A percentile compares a stretch with the other conserved stretches of the same genome.
These are phyloP conservation scores for Brenthis hecate DNA, from an alignment of 2,888 invertebrate species.

Conservation along the genomic window DNA sequence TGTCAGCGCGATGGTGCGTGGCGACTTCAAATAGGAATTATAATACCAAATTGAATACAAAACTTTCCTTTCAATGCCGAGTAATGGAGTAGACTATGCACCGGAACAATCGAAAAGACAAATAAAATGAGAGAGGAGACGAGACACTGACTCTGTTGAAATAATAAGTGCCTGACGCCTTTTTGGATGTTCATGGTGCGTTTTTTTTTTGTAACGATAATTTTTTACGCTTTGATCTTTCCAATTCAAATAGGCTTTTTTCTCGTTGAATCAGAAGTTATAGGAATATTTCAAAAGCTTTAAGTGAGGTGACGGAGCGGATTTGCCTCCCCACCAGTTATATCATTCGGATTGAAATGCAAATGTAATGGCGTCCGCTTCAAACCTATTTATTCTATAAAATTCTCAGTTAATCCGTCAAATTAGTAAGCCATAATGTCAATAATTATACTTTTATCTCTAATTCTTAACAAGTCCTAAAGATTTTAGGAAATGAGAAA, in stretches of 20 bases:
- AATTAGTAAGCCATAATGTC: conserved; percentile 54
- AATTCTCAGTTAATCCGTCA: conserved; percentile 65
- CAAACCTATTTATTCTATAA: conserved; percentile 74
- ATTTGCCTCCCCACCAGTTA: conserved; percentile 78
- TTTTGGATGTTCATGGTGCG: conserved; percentile 72
- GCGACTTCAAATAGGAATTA: conserved; percentile 83
- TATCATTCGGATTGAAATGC: conserved; percentile 80
- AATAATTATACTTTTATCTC: conserved; percentile 37
- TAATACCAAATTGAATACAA: conserved; percentile 84
- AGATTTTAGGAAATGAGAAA: conserved; percentile 21
- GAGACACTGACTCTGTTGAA: conserved; percentile 77
- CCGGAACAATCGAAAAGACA: conserved; percentile 82
- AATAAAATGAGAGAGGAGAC: conserved; percentile 76
- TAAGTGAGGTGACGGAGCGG: conserved; percentile 77
- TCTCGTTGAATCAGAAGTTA: conserved; percentile 77
- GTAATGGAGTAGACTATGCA: conserved; percentile 82
- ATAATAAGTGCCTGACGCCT: conserved; percentile 80
- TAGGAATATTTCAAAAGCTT: conserved; percentile 81
- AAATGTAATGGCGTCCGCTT: conserved; percentile 78
- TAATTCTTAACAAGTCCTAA: conserved; percentile 23
- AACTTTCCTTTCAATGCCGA: conserved; percentile 83
- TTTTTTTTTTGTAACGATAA: conserved; percentile 73
- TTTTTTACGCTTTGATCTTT: conserved; percentile 81
- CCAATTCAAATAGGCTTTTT: conserved; percentile 81
- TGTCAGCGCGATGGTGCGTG: conserved; percentile 82